Percentiles rank a stretch among this genome's conserved stretches.
Conservation (phyloP, 2,113 vertebrate genomes). For the Fregata magnificens region DNA sequence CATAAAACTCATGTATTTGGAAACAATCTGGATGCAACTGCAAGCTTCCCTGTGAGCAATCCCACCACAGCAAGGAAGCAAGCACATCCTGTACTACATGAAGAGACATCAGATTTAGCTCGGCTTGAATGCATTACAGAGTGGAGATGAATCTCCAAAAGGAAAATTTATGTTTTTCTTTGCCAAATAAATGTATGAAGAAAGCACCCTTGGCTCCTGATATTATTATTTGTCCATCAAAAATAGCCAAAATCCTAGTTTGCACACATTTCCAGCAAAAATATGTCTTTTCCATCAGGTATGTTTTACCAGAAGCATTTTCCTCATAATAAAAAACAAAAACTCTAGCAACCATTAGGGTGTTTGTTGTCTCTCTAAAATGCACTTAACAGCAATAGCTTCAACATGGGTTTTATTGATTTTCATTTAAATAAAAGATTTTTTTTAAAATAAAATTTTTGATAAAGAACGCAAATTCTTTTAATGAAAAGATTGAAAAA, state of each 20-base stretch:
- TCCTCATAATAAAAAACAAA: not conserved
- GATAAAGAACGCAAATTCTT: not conserved
- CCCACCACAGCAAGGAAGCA: not conserved
- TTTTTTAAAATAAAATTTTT: not conserved
- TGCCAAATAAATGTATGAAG: not conserved
- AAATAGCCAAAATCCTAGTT: not conserved
- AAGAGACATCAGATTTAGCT: not conserved
- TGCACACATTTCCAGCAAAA: not conserved
- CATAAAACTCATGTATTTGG: not conserved
- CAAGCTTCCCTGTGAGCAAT: not conserved
- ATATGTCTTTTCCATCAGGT: not conserved
- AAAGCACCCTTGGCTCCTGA: not conserved
- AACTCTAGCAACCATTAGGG: not conserved
- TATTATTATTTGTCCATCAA: not conserved
- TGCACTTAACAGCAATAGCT: not conserved
- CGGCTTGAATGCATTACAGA: not conserved
- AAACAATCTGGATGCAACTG: not conserved
- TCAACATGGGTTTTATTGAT: not conserved
- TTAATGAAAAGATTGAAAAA: not conserved
- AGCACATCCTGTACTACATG: not conserved
- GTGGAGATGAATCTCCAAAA: not conserved
- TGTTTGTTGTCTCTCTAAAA: not conserved
- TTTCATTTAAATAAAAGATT: not conserved
- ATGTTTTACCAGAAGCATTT: not conserved
- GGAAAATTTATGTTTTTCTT: not conserved